Conservation (phyloP, 2,113 vertebrate genomes). For the Pluvianellus socialis region DNA sequence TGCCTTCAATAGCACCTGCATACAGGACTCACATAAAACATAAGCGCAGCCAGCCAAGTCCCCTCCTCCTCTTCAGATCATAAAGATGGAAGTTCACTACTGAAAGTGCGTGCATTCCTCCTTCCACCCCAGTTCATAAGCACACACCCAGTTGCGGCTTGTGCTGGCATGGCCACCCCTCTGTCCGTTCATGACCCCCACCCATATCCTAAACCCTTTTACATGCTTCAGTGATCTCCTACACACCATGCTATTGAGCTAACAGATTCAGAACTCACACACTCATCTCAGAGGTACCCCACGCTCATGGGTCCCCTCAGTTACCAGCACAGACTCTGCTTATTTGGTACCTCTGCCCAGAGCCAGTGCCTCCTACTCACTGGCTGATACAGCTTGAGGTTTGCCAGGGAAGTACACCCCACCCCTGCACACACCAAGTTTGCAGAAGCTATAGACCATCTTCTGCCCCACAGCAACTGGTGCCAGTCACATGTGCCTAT, state of each 20-base stretch:
- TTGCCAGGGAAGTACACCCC: neutral
- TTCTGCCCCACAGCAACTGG: neutral
- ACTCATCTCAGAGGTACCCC: neutral
- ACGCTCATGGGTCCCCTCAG: too few species aligned
- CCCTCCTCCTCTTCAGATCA: neutral
- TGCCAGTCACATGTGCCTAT: neutral
- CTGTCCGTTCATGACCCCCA: neutral
- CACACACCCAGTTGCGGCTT: neutral
- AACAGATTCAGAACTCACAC: neutral
- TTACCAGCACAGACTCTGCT: neutral
- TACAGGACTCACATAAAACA: neutral
- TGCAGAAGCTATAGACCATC: neutral
- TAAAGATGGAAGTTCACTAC: neutral
- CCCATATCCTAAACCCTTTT: neutral
- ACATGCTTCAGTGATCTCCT: neutral
- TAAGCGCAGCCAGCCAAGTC: neutral
- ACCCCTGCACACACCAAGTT: neutral
- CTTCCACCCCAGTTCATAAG: neutral
- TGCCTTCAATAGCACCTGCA: neutral
- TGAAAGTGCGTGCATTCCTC: rapidly evolving
- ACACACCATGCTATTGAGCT: neutral
- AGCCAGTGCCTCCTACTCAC: rapidly evolving
- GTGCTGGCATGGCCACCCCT: neutral
- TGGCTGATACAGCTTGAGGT: neutral
- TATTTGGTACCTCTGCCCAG: neutral